These are phyloP conservation scores for Pangasius macronema DNA, from an alignment of 2,797 vertebrate species.

Conservation along the genomic window DNA sequence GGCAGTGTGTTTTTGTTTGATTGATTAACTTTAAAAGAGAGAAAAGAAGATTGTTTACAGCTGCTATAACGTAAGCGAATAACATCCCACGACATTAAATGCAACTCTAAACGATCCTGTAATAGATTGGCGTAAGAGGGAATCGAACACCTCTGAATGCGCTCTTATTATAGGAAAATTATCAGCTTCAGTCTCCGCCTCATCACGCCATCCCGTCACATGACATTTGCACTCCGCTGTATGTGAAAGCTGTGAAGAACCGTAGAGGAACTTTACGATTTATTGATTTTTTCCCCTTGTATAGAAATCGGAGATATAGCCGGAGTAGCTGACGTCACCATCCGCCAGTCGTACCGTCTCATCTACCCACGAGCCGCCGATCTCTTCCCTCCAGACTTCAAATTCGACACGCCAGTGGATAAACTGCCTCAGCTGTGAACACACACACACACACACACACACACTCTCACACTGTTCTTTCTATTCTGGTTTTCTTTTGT, in stretches of 20 bases:
- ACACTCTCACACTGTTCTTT: slow-evolving; percentile 46
- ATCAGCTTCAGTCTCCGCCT: too few relatives aligned
- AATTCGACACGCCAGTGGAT: slow-evolving; percentile 97
- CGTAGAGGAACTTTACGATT: too few relatives aligned
- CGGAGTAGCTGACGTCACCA: slow-evolving; percentile 96
- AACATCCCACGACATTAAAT: neutral
- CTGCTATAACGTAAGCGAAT: neutral
- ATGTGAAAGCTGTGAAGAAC: neutral
- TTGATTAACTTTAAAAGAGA: too few relatives aligned
- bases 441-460: neutral
- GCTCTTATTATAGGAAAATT: too few relatives aligned
- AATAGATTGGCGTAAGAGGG: neutral
- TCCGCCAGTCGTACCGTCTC: slow-evolving; percentile 96
- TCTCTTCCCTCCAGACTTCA: slow-evolving; percentile 97
- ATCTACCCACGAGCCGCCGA: slow-evolving; percentile 96
- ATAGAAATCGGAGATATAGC: slow-evolving; percentile 98
- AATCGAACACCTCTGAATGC: neutral
- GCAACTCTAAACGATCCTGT: neutral
- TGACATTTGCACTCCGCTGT: neutral
- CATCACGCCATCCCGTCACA: neutral
- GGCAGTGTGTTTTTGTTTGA: too few relatives aligned
- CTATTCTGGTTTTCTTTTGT: slow-evolving; percentile 61
- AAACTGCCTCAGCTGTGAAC: slow-evolving; percentile 94
- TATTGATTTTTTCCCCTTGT: neutral
- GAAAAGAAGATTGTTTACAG: neutral